Evolutionary conservation across 37 sponge, comb jelly and placozoan genomes (phyloP).

Genomic region (Aplysina aerophoba): DNA sequence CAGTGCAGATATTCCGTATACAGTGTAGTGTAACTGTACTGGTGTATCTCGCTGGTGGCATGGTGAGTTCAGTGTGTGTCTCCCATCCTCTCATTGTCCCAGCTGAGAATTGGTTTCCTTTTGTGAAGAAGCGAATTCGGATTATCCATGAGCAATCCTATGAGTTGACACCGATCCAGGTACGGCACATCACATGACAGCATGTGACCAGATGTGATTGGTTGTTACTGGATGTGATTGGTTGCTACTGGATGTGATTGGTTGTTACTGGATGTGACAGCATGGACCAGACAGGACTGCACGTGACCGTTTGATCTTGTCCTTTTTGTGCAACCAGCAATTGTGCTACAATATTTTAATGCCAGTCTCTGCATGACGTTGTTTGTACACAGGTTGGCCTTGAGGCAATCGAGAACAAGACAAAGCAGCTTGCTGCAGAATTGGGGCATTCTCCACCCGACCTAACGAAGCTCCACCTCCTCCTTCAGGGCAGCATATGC

Average conservation of each 20-base stretch:
- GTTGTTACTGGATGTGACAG: not conserved
- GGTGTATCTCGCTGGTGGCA: no score
- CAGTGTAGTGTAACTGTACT: not conserved
- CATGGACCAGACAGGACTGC: not conserved
- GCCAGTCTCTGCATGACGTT: not conserved
- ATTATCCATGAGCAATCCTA: slow-evolving; percentile 65
- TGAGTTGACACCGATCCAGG: slow-evolving; percentile 83
- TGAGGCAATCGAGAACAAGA: slow-evolving; percentile 88
- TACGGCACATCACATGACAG: not conserved
- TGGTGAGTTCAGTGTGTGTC: not conserved
- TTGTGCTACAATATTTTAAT: not conserved
- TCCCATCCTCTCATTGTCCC: no score
- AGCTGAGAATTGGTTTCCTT: slow-evolving; percentile 92
- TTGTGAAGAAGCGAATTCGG: slow-evolving; percentile 83
- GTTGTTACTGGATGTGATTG: slow-evolving; percentile 7
- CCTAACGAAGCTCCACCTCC: slow-evolving; percentile 75
- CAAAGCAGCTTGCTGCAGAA: slow-evolving; percentile 49
- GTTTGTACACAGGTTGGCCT: slow-evolving; percentile 80
- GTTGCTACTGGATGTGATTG: not conserved
- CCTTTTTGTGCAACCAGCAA: not conserved
- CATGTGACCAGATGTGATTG: slow-evolving; percentile 13
- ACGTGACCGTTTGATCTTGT: not conserved
- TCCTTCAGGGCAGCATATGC: slow-evolving; percentile 83
- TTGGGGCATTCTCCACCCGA: slow-evolving; percentile 75
- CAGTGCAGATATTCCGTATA: not conserved